Evolutionary conservation across 2,888 invertebrate genomes (phyloP).

Genomic region (Gymnocheta viridis): DNA sequence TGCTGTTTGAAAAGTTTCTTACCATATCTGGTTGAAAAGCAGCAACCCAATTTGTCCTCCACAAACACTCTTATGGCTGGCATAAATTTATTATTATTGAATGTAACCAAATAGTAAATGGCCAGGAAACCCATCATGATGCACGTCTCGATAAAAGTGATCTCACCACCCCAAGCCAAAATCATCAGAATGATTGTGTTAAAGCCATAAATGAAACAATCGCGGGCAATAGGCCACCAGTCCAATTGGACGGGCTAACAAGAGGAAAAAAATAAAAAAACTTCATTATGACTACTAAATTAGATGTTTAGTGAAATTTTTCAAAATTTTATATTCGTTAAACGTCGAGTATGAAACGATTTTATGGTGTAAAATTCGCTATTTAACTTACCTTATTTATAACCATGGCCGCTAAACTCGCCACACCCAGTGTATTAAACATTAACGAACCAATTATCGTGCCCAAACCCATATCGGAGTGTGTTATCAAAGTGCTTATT

Average conservation of each 20-base stretch:
- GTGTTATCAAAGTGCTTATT: conserved; percentile 92
- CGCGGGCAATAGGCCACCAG: conserved; percentile 91
- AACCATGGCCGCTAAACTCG: conserved; percentile 90
- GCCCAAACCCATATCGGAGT: conserved; percentile 93
- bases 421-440: conserved; percentile 93
- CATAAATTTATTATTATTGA: conserved; percentile 85
- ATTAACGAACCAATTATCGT: conserved; percentile 94
- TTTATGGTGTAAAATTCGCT: too few species aligned
- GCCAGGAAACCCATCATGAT: conserved; percentile 88
- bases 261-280: background rate
- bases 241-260: conserved; percentile 88
- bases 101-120: conserved; percentile 88
- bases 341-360: too few species aligned
- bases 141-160: conserved; percentile 91
- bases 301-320: too few species aligned
- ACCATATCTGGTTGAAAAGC: conserved; percentile 81
- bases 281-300: too few species aligned
- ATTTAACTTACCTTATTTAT: conserved; percentile 85
- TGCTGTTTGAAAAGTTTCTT: conserved; percentile 24
- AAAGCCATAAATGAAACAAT: conserved; percentile 89
- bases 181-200: conserved; percentile 87
- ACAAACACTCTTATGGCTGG: conserved; percentile 80
- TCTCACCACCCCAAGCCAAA: conserved; percentile 89
- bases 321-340: too few species aligned
- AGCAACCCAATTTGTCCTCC: conserved; percentile 81